Base-by-base conservation (phyloP, 64 coral and sea anemone genomes). In the Hydrozoanthus tunicans region DNA sequence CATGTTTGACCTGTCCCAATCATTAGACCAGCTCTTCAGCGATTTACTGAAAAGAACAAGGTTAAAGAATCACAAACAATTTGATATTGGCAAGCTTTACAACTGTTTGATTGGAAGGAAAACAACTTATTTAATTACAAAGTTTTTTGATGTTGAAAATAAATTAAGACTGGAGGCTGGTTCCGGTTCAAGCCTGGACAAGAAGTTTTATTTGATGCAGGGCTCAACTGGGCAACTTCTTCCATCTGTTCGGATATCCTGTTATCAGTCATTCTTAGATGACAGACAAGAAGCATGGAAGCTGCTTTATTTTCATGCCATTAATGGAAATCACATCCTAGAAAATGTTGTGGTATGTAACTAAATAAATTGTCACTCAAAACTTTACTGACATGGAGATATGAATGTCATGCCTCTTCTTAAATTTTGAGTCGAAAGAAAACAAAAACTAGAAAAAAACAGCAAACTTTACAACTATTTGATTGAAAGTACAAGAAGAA, bases 331-430 rank as follows among this genome's bases (percentile, higher is more conserved):
- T 15, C 97, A 99, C 84, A n/a, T 99, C 26, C 86, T 99, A 24
- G 97, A 96, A 82, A 93, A 99, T 81, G 59, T 99, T 57, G 94
- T 99, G 92, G 97, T 99, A 66, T 90, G 96, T 93, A 67, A 23
- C 65, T 24, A 5, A 81, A 56, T 6, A 27, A 6, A 73, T 71
- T 59, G 14, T 91, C 55, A 56, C 24, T 6, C 43, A 32, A 32
- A 32, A 8, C 20, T 26, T 43, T 43, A 43, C 32, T 43, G 32
- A 43, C 0, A 43, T 2, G 2, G 32, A 43, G 32, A 43, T 43
- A 43, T 43, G 32, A 43, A 1, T 43, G 32, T 43, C 32, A 43
- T 43, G 2, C 32, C 32, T 43, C 32, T 43, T 43, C 32, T 43
- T 43, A 43, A 2, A 1, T 43, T 43, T 43, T 43, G 32, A 43